Conservation (phyloP, 2,888 invertebrate species). For the Tethea ocularis region DNA sequence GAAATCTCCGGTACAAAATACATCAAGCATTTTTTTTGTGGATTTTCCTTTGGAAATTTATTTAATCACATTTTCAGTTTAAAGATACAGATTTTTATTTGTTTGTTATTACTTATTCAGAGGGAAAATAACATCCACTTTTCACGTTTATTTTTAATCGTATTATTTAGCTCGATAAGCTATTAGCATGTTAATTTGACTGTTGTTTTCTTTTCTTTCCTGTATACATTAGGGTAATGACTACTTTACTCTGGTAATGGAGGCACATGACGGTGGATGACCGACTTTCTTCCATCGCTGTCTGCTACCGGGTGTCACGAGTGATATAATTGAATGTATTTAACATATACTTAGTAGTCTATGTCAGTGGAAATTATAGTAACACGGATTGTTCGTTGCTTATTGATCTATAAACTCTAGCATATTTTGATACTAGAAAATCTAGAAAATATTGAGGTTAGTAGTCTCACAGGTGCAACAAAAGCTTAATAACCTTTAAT, state of each 20-base stretch:
- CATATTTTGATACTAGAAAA: too few relatives aligned
- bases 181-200: neutral
- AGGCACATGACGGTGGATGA: neutral
- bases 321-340: neutral
- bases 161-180: neutral
- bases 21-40: too few relatives aligned
- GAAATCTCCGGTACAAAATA: too few relatives aligned
- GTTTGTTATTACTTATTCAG: too few relatives aligned
- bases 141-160: neutral
- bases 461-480: neutral
- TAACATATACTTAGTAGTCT: too few relatives aligned
- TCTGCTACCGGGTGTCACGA: slow-evolving; percentile 3
- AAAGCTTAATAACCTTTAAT: slow-evolving; percentile 8
- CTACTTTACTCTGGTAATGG: slow-evolving; percentile 1
- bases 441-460: neutral
- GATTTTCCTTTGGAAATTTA: too few relatives aligned
- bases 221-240: slow-evolving; percentile 1
- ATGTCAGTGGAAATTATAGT: neutral
- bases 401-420: too few relatives aligned
- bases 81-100: too few relatives aligned
- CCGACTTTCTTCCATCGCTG: slow-evolving; percentile 6
- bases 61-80: too few relatives aligned
- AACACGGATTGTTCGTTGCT: too few relatives aligned
- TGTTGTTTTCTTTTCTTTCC: slow-evolving; percentile 1
- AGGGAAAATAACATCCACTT: too few relatives aligned